Base-by-base conservation (phyloP, 2,888 invertebrate genomes). In the Torymus tubicola region DNA sequence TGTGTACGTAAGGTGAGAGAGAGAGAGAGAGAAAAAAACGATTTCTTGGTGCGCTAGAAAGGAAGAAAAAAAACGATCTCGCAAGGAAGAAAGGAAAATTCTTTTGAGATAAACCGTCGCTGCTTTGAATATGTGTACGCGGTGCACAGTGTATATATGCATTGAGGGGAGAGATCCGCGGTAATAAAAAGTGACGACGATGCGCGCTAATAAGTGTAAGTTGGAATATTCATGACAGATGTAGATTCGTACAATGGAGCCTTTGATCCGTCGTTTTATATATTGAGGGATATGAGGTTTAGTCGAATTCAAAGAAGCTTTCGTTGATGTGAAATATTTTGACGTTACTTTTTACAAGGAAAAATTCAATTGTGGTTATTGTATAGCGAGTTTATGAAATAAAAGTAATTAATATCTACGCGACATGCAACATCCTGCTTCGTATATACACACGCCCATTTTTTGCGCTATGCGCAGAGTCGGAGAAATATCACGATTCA, bases 31-130 rank as follows among this genome's bases (percentile, higher is more conserved):
- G n/a, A 42, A 42, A 42, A 42, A 42, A 31, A 8, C 42, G 42
- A 42, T 42, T 8, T 42, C 42, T 42, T 8, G 42, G 42, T 42
- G 42, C 42, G 31, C 42, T 31, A 21, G 55, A 53, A 67, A n/a
- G 57, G 13, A 67, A 65, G 42, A 70, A 60, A 70, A 60, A 70
- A 18, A 50, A 53, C 5, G 57, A 11, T 42, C 24, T 60, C 42
- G 18, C 42, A 8, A 8, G 14, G 65, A 71, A 74, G 53, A 81
- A 61, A 79, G 78, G 65, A 75, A 80, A 80, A 77, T 73, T 81
- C 69, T 57, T 76, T 58, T 42, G 69, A 68, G 63, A 64, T 63
- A 63, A 13, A n/a, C 63, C 12, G 21, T n/a, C n/a, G 57, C 13
- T 63, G 69, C 70, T 70, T 75, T 74, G 65, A 81, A 78, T 74